These are phyloP conservation scores for Gadus macrocephalus DNA, from an alignment of 2,113 vertebrate genomes.

Conservation along the genomic window DNA sequence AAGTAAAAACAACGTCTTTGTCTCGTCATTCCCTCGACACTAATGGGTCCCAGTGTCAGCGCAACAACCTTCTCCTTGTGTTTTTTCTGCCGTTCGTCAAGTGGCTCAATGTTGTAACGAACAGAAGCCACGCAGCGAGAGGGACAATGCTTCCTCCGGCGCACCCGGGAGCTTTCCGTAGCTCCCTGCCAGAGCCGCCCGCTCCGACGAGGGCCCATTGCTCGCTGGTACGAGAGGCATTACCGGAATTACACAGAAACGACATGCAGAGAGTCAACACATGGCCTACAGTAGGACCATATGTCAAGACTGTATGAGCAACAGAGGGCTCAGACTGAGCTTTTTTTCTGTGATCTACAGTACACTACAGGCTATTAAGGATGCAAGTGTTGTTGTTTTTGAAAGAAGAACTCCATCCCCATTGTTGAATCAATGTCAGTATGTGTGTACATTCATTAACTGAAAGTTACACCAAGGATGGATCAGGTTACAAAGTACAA, in stretches of 20 bases:
- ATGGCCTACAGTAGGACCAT: slow-evolving; percentile 56
- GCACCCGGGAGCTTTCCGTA: slow-evolving; percentile 70
- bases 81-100: slow-evolving; percentile 23
- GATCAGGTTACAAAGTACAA: too few relatives aligned
- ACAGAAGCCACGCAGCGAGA: slow-evolving; percentile 53
- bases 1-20: slow-evolving; percentile 16
- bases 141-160: slow-evolving; percentile 63
- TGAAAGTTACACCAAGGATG: too few relatives aligned
- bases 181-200: slow-evolving; percentile 56
- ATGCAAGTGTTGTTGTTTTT: too few relatives aligned
- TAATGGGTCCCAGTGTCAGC: slow-evolving; percentile 32
- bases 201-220: slow-evolving; percentile 55
- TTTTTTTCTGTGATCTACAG: background rate
- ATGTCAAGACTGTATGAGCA: slow-evolving; percentile 37
- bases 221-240: slow-evolving; percentile 41
- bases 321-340: too few relatives aligned
- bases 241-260: slow-evolving; percentile 26
- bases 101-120: background rate
- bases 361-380: too few relatives aligned
- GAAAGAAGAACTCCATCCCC: too few relatives aligned
- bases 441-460: too few relatives aligned
- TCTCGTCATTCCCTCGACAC: slow-evolving; percentile 33
- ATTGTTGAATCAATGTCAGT: too few relatives aligned
- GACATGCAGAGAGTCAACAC: slow-evolving; percentile 51
- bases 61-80: slow-evolving; percentile 25